Conservation (phyloP, 53 echinoderm and acorn worm species). For the Paracentrotus lividus region DNA sequence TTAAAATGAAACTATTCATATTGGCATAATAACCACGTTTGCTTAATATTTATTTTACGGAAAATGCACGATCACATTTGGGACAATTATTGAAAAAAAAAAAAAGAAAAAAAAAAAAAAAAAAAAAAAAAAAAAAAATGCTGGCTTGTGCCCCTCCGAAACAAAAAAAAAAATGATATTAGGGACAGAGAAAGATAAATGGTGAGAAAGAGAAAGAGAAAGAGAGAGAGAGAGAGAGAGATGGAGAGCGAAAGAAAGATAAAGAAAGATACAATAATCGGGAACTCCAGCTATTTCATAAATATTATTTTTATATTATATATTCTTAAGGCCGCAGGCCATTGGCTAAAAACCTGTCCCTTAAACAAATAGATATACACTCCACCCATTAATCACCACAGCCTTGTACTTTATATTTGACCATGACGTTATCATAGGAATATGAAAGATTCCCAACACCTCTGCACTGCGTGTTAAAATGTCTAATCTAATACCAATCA, state of each 20-base stretch:
- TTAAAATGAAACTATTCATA: too few species aligned
- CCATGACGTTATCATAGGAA: neutral
- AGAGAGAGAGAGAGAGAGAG: neutral
- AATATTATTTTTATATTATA: neutral
- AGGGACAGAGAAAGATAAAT: constrained; percentile 3
- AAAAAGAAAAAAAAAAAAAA: too few species aligned
- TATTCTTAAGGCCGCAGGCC: neutral
- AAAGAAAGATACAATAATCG: neutral
- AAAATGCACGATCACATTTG: too few species aligned
- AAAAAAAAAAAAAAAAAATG: too few species aligned
- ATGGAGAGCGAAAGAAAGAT: neutral
- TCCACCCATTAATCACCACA: neutral
- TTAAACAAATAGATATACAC: neutral
- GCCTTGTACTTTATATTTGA: neutral
- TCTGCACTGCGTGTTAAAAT: neutral
- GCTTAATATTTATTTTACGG: too few species aligned
- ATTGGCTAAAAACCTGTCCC: neutral
- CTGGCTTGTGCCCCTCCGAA: too few species aligned
- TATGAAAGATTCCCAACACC: neutral
- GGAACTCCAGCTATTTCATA: neutral
- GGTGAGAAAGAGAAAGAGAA: neutral
- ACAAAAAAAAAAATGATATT: too few species aligned
- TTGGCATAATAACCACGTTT: too few species aligned
- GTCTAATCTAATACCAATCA: constrained; percentile 7
- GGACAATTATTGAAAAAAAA: too few species aligned